Evolutionary conservation across 2,113 vertebrate species (phyloP), one percentile per base, ranked within the genome.

Genomic region (Ciconia stormi): DNA sequence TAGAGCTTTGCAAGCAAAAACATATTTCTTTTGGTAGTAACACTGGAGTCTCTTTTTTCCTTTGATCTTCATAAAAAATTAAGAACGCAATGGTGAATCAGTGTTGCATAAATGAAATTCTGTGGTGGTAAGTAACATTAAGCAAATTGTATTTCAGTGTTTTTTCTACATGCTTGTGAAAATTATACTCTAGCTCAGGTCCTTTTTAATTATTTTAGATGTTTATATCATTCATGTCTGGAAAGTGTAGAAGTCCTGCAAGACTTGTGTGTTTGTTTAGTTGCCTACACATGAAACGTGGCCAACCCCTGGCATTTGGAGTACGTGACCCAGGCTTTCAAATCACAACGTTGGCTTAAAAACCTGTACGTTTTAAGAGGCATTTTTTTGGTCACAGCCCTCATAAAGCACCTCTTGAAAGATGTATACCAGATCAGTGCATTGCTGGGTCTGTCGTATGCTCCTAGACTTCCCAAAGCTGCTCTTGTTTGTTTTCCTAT

Each of bases 261-360:
- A 87, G 61, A 95, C n/a, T 59, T 86, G 9, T 55, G 14, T 55
- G 23, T 88, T 67, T 93, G 15, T 94, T 81, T 81, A 81, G 67
- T 71, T 89, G 65, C 63, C 26, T 89, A 11, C 36, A 56, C 27
- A 34, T 71, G 61, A 90, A 94, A 78, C 26, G 16, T 19, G 67
- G 29, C 46, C n/a, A 89, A 6, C 40, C 78, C 14, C 12, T 78
- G 77, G 72, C n/a, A 74, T 72, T 72, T 79, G 66, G 40, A 76
- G 14, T 67, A 27, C 0, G 0, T 71, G 47, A 89, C 27, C 67
- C 36, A 78, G 52, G 18, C 85, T 84, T 89, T 81, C 59, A 82
- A 71, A 83, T 81, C 63, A 71, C 26, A 86, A 95, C 32, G 27
- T 70, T 94, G 44, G 50, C 82, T 81, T 94, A 67, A 97, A 92